Conservation (phyloP, 2,888 invertebrate species). For the Dioctria rufipes region DNA sequence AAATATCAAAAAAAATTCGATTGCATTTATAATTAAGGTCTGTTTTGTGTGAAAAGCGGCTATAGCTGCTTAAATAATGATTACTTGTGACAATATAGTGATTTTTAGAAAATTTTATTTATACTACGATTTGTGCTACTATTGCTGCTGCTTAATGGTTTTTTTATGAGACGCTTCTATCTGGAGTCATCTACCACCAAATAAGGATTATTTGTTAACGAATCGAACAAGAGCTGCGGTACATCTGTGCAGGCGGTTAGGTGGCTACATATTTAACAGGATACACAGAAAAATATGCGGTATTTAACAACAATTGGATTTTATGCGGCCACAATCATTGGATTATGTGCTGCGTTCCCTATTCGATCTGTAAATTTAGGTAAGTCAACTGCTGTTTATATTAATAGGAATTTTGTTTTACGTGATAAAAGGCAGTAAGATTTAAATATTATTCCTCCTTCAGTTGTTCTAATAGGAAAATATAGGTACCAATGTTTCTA, state of each 20-base stretch:
- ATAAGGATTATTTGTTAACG: constrained; percentile 13
- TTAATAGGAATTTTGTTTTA: too few species aligned
- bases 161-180: constrained; percentile 29
- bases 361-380: constrained; percentile 52
- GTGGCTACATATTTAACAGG: background rate
- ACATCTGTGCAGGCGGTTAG: background rate
- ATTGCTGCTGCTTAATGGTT: background rate
- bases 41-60: background rate
- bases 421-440: too few species aligned
- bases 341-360: constrained; percentile 55
- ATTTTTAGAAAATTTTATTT: background rate
- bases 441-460: too few species aligned
- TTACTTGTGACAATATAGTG: background rate
- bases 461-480: too few species aligned
- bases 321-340: constrained; percentile 45
- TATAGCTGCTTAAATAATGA: constrained; percentile 26
- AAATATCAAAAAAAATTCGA: background rate
- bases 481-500: too few species aligned
- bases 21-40: background rate
- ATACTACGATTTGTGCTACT: background rate
- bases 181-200: background rate
- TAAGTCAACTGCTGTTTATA: constrained; percentile 60
- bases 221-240: background rate
- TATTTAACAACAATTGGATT: constrained; percentile 22
- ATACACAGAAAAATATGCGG: constrained; percentile 6